Percentiles rank a stretch among this genome's conserved stretches.
phyloP scores from a whole-genome alignment of 2,888 invertebrate species.

The Spatulosminthurus flaviceps region DNA sequence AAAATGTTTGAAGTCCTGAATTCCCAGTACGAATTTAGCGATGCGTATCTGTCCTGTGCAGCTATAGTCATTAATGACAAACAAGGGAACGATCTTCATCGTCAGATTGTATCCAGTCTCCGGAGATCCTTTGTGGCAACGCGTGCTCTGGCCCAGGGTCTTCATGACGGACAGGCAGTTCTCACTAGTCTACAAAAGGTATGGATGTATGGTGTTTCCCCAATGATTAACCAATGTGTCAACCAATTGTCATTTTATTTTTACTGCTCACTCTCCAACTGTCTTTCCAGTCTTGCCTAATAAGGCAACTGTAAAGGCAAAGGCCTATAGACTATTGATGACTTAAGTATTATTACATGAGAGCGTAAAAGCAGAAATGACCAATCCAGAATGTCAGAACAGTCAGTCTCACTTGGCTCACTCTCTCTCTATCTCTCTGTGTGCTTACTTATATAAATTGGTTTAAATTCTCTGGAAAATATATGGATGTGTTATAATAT shows the following conservation, averaged over 20 bases:
- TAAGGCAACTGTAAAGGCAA: background rate
- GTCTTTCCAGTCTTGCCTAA: conserved; percentile 5
- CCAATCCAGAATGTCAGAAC: background rate
- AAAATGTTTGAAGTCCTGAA: conserved; percentile 96
- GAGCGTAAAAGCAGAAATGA: too few relatives aligned
- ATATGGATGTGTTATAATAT: background rate
- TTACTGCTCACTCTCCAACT: background rate
- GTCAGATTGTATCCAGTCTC: conserved; percentile 64
- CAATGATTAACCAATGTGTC: conserved; percentile 9
- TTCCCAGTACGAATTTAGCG: conserved; percentile 88
- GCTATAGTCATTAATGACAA: conserved; percentile 62
- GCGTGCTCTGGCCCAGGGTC: conserved; percentile 89
- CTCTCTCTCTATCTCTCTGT: too few relatives aligned
- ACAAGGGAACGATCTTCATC: conserved; percentile 62
- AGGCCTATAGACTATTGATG: background rate
- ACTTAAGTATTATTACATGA: too few relatives aligned
- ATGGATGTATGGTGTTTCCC: background rate
- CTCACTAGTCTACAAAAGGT: conserved; percentile 63
- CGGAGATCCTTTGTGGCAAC: conserved; percentile 91
- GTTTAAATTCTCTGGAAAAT: background rate
- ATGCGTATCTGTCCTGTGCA: conserved; percentile 65
- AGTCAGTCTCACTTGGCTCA: background rate
- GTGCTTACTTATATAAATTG: too few relatives aligned
- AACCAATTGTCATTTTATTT: conserved; percentile 25
- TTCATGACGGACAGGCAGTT: conserved; percentile 66